Evolutionary conservation across 2,113 vertebrate species (phyloP).

Genomic region (Motacilla alba): DNA sequence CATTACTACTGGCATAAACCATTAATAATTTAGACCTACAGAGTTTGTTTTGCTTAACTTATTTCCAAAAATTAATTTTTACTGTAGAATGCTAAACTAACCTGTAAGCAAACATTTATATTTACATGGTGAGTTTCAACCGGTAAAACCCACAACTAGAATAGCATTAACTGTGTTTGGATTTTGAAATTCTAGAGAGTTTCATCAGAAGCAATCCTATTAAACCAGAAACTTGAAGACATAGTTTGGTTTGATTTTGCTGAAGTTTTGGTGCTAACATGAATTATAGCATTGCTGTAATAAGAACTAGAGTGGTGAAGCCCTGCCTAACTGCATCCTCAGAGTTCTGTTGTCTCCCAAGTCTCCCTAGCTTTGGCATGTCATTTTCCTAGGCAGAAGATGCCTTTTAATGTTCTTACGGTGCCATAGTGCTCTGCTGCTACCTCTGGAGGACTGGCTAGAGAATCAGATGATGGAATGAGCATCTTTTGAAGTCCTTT

Average conservation of each 20-base stretch:
- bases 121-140: background rate
- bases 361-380: background rate
- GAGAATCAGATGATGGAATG: background rate
- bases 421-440: background rate
- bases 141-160: background rate
- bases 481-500: background rate
- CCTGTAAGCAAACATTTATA: background rate
- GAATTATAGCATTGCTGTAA: background rate
- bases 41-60: conserved; percentile 22
- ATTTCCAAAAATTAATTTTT: conserved; percentile 4
- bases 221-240: background rate
- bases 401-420: background rate
- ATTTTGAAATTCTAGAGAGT: background rate
- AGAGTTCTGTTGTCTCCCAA: background rate
- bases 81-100: background rate
- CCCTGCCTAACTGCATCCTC: background rate
- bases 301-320: background rate
- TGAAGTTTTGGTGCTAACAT: background rate
- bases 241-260: background rate
- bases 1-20: background rate
- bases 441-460: background rate
- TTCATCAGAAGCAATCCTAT: background rate
- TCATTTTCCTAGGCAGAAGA: background rate
- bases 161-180: background rate
- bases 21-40: background rate